These are phyloP conservation scores for Bufo bufo DNA, from an alignment of 2,113 vertebrate genomes.

Conservation along the genomic window DNA sequence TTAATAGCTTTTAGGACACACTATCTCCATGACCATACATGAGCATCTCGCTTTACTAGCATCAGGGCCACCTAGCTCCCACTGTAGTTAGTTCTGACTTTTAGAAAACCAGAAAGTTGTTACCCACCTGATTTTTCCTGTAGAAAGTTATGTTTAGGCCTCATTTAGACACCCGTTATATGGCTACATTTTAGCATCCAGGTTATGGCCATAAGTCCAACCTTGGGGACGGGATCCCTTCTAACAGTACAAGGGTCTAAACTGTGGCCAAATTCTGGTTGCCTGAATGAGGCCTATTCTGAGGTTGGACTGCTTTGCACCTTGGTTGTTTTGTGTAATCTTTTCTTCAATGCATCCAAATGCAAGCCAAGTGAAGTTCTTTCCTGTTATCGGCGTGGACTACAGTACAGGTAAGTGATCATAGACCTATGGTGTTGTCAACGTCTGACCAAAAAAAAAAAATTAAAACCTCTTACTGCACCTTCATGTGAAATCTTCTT, in stretches of 20 bases:
- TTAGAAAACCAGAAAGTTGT: background rate
- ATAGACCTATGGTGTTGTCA: conserved; percentile 16
- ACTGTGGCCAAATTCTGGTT: background rate
- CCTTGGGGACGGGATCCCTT: background rate
- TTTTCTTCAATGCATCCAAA: conserved; percentile 14
- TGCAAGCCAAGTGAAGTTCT: conserved; percentile 42
- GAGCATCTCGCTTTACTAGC: background rate
- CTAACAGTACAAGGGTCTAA: background rate
- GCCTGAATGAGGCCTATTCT: background rate
- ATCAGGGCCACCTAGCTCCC: background rate
- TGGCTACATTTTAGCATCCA: background rate
- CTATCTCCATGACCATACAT: background rate
- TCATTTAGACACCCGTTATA: background rate
- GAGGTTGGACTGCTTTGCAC: background rate
- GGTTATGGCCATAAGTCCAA: background rate
- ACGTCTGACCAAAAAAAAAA: background rate
- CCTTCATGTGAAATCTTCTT: conserved; percentile 44
- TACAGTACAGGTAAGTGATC: conserved; percentile 45
- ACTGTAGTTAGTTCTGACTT: background rate
- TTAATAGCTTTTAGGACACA: background rate
- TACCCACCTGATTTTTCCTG: background rate
- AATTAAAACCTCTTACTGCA: conserved; percentile 24
- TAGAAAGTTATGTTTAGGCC: background rate
- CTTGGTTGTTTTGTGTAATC: background rate
- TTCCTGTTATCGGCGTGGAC: background rate